phyloP scores from a whole-genome alignment of 2,888 invertebrate species.

The Pemphredon lugubris region DNA sequence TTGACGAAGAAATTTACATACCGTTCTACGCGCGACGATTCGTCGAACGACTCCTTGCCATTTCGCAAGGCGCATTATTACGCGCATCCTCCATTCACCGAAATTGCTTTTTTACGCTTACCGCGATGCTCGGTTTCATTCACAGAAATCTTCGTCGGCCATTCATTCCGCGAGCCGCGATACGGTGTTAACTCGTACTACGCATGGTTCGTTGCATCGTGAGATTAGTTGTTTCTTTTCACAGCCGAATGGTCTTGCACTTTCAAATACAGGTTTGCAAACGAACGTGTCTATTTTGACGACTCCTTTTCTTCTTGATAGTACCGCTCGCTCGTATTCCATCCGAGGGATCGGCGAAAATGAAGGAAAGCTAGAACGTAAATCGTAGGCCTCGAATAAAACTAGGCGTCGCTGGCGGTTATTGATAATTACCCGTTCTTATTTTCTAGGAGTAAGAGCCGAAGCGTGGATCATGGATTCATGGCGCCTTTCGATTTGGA shows the following conservation, averaged over 20 bases:
- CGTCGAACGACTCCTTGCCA: constrained; percentile 12
- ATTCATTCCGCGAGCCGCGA: constrained; percentile 30
- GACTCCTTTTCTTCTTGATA: neutral
- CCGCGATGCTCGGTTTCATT: constrained; percentile 22
- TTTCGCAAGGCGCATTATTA: constrained; percentile 9
- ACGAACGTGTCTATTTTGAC: neutral
- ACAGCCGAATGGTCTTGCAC: constrained; percentile 25
- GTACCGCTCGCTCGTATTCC: too few relatives aligned
- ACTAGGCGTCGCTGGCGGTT: too few relatives aligned
- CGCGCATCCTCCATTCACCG: too few relatives aligned
- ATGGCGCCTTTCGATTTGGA: constrained; percentile 93
- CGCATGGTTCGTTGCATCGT: constrained; percentile 59
- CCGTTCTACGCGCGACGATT: neutral
- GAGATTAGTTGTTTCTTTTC: constrained; percentile 54
- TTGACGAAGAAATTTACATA: too few relatives aligned
- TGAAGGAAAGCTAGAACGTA: too few relatives aligned
- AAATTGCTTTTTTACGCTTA: too few relatives aligned
- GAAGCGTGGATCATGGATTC: constrained; percentile 95
- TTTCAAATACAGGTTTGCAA: constrained; percentile 17
- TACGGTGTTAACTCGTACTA: constrained; percentile 23
- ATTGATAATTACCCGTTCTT: neutral
- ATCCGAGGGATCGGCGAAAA: neutral
- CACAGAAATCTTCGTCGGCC: constrained; percentile 30
- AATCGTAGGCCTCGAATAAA: too few relatives aligned
- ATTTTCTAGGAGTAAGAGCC: constrained; percentile 91